phyloP scores from a whole-genome alignment of 2,797 vertebrate genomes.

The Picus viridis region DNA sequence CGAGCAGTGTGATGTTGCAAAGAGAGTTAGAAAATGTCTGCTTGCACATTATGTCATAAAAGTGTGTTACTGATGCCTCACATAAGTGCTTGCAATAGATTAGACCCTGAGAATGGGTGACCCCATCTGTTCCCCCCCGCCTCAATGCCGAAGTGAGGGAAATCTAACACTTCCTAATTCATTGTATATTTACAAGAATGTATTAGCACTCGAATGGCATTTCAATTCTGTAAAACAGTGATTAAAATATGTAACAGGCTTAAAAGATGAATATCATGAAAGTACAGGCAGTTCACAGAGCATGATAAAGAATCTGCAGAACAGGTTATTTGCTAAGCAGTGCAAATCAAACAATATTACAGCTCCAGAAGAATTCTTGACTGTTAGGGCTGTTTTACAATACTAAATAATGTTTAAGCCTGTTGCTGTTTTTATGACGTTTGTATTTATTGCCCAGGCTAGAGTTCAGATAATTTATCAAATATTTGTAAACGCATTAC shows the following conservation, averaged over 20 bases:
- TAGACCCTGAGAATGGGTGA: no score
- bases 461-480: neutral
- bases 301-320: neutral
- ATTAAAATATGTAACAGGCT: neutral
- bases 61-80: neutral
- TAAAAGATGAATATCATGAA: neutral
- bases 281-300: neutral
- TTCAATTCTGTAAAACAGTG: neutral
- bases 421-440: neutral
- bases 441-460: constrained; percentile 1
- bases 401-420: constrained; percentile 5
- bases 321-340: constrained; percentile 1
- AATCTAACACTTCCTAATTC: neutral
- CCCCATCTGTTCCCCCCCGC: no score
- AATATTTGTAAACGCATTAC: neutral
- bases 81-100: neutral
- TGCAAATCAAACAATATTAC: constrained; percentile 38
- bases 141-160: no score
- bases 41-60: neutral
- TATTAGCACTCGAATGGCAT: neutral
- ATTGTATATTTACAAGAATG: neutral
- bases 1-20: neutral
- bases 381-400: neutral
- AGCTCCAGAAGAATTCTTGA: constrained; percentile 12
- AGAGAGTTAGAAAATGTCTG: neutral